These are phyloP conservation scores for Myrmecophaga tridactyla DNA, from an alignment of 2,113 vertebrate species.

Conservation along the genomic window DNA sequence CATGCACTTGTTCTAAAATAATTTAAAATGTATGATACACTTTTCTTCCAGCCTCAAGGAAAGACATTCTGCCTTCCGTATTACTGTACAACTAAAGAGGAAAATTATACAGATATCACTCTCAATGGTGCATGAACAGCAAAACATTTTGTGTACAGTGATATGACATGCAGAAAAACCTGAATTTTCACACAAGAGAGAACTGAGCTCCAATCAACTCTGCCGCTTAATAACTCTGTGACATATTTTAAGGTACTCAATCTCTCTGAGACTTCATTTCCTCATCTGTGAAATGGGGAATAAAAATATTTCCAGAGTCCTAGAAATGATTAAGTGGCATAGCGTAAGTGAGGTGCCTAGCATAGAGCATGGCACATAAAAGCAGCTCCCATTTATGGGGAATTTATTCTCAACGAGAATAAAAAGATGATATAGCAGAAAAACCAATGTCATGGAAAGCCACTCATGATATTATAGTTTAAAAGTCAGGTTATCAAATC, in stretches of 20 bases:
- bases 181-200: background rate
- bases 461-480: background rate
- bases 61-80: slow-evolving; percentile 75
- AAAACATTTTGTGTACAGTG: slow-evolving; percentile 70
- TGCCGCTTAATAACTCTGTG: background rate
- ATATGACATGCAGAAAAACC: slow-evolving; percentile 76
- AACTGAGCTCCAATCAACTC: background rate
- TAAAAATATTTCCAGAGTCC: background rate
- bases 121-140: slow-evolving; percentile 67
- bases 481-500: background rate
- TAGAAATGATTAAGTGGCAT: background rate
- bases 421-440: background rate
- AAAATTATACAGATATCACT: slow-evolving; percentile 69
- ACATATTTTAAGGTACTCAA: background rate
- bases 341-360: background rate
- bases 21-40: slow-evolving; percentile 85
- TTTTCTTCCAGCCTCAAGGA: slow-evolving; percentile 74
- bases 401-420: background rate
- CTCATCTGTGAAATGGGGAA: background rate
- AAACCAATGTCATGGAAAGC: background rate
- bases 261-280: background rate
- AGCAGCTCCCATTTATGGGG: background rate
- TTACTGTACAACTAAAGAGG: slow-evolving; percentile 73
- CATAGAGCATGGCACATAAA: background rate
- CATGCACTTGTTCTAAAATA: slow-evolving; percentile 87